These are phyloP conservation scores for Caenorhabditis uteleia DNA, from an alignment of 2,888 invertebrate species.

Conservation along the genomic window DNA sequence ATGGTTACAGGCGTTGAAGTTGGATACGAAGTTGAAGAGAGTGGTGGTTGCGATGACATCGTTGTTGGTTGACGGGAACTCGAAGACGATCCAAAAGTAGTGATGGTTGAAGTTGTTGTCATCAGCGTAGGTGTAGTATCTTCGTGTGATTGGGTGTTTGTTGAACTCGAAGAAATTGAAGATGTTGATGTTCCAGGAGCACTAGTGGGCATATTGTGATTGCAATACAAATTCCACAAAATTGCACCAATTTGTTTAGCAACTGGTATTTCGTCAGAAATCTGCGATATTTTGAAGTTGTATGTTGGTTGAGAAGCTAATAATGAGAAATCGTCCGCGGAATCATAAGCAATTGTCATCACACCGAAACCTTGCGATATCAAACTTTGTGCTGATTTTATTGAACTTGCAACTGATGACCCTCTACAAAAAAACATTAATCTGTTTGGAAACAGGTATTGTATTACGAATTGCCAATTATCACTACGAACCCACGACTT, in stretches of 20 bases:
- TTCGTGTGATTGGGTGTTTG: too few species aligned
- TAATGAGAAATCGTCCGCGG: not conserved
- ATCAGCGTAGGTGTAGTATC: too few species aligned
- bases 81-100: not conserved
- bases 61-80: conserved; percentile 1
- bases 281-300: conserved; percentile 8
- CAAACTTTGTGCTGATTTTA: conserved; percentile 6
- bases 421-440: conserved; percentile 1
- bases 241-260: conserved; percentile 10
- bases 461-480: conserved; percentile 8
- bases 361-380: conserved; percentile 14
- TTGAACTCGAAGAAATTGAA: not conserved
- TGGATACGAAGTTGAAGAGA: not conserved
- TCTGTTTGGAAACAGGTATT: not conserved
- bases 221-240: conserved; percentile 12
- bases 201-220: not conserved
- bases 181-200: not conserved
- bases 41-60: not conserved
- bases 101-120: not conserved
- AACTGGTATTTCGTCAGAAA: conserved; percentile 5
- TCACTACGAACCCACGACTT: conserved; percentile 22
- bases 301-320: conserved; percentile 7
- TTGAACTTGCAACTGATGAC: not conserved
- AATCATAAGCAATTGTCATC: conserved; percentile 18
- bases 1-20: not conserved